Evolutionary conservation across 1,140 invertebrate genomes (phyloP), one percentile per base, ranked within the genome.

Genomic region (Stegodyphus dumicola): DNA sequence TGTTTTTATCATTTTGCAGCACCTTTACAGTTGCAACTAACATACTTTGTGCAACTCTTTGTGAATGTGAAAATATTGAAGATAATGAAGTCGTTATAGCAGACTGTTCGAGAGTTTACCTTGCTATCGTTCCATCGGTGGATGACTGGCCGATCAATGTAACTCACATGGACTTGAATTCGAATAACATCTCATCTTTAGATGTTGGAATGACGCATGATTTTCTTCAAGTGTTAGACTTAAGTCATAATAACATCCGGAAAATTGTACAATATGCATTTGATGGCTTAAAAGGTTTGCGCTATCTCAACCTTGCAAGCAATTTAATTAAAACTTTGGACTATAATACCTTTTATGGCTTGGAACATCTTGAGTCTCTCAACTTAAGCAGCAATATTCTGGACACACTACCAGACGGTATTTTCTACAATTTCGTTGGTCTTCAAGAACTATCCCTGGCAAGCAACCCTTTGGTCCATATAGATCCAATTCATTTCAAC

Each of bases 321-420:
- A 87, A 87, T 53, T 11, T 6, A 4, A 78, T 87, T 7, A 65
- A n/a, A 11, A 53, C 6, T n/a, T 73, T 84, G 10, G 69, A 83
- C 7, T 74, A 77, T 0, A 77, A 84, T 18, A 65, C 49, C 13
- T 87, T 87, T 33, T 77, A 77, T 7, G 86, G 86, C 11, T 51
- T 87, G 11, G 78, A 84, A 6, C 81, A 87, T 17, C 52, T 87
- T 7, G 49, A 67, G 33, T 66, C 77, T 4, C 54, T 88, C 10
- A 88, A 87, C 52, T 33, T 88, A 17, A 88, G 81, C 13, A 53
- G 83, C 33, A 88, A 88, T 74, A 65, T 56, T 5, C 7, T 88
- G 11, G 33, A 81, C 60, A 54, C 6, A 7, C 60, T 88, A 15
- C 87, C 86, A 7, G 66, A 86, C 10, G 33, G 80, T 13, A 33